Evolutionary conservation across 2,797 vertebrate genomes (phyloP), one percentile per base, ranked within the genome.

Genomic region (Sphaeramia orbicularis): DNA sequence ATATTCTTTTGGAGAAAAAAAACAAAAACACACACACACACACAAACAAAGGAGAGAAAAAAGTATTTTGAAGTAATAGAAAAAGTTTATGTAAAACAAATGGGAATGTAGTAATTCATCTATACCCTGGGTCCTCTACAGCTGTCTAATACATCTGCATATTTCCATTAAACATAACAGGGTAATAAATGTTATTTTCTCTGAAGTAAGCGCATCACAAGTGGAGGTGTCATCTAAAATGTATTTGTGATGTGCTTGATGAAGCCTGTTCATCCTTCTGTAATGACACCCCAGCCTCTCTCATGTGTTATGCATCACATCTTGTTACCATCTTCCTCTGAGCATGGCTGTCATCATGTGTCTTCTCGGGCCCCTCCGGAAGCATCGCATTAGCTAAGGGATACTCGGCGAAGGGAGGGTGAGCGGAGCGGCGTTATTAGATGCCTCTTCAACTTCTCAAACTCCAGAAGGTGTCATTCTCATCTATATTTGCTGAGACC

Each of bases 281-380:
- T 93, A 90, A 91, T 91, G 90, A 89, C 89, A 90, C 86, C 83
- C 65, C 54, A 78, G 83, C 77, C 83, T 88, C 81, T 89, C 86
- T 92, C 91, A 91, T 91, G 89, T 91, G 90, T 92, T 92, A 92
- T 93, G 91, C 90, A 91, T 92, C 89, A 85, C 83, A 87, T 90
- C 89, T 92, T 92, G 86, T 92, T 91, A 92, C 85, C 86, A 71
- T 89, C 86, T 88, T 76, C 76, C 74, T 88, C 83, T 78, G 79
- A 91, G 86, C 78, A 71, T 54, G 78, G 76, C 85, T 91, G 89
- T 91, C 90, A 89, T 83, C 77, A 18, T 77, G 80, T 40, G 70
- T 86, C 85, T 81, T 86, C 74, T 68, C 43, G 55, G 65, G 69
- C 83, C 80, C 80, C 74, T 70, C 63, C 44, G 78, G 80, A 86